phyloP scores from a whole-genome alignment of 64 coral and sea anemone species.

The Porites australiensis region DNA sequence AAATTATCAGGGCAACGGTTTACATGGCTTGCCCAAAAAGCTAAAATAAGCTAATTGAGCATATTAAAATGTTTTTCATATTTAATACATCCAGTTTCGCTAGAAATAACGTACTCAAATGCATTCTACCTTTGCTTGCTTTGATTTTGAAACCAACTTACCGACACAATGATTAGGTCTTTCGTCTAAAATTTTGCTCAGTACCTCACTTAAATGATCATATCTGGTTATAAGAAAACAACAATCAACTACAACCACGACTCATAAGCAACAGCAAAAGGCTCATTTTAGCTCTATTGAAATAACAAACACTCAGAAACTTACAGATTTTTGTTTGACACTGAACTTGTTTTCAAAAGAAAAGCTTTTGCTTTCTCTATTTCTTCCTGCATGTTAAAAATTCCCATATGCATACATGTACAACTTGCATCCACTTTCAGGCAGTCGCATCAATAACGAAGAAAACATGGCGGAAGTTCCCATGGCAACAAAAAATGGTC shows the following conservation, averaged over 20 bases:
- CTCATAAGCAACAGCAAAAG: not conserved
- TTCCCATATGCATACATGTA: no score
- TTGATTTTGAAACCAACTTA: slow-evolving; percentile 26
- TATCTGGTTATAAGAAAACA: slow-evolving; percentile 61
- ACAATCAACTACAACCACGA: not conserved
- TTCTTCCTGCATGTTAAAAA: slow-evolving; percentile 74
- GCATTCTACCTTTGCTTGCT: not conserved
- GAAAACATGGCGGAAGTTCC: not conserved
- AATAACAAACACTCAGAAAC: slow-evolving; percentile 1
- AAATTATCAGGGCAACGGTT: not conserved
- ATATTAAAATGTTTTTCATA: no score
- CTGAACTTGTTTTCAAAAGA: slow-evolving; percentile 72
- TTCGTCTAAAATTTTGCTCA: slow-evolving; percentile 92
- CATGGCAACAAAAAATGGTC: slow-evolving; percentile 21
- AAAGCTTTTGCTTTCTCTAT: slow-evolving; percentile 84
- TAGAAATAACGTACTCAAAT: no score
- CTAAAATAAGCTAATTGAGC: no score
- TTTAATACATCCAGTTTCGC: no score
- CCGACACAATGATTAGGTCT: slow-evolving; percentile 86
- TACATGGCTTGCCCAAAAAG: no score
- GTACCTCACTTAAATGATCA: slow-evolving; percentile 89
- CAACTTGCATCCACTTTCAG: no score
- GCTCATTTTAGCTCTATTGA: not conserved
- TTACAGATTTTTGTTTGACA: slow-evolving; percentile 93
- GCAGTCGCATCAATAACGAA: not conserved